phyloP scores from a whole-genome alignment of 2,888 invertebrate genomes.

The Cerastis leucographa region DNA sequence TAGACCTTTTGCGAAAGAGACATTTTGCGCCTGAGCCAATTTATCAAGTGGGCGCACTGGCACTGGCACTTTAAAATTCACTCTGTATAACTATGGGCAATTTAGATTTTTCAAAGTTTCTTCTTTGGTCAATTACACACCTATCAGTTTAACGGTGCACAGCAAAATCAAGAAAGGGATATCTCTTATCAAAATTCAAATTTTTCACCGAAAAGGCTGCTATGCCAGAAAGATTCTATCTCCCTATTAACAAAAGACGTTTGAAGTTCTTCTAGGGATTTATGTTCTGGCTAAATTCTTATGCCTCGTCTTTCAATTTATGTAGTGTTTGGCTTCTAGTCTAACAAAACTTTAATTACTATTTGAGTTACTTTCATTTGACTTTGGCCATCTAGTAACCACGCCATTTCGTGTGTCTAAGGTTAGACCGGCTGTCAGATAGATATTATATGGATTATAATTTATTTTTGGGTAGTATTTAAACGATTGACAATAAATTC shows the following conservation, averaged over 20 bases:
- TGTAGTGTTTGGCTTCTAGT: background rate
- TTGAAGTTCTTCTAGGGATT: background rate
- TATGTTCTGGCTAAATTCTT: background rate
- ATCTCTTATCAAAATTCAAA: background rate
- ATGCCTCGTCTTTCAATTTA: background rate
- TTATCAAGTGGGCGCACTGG: no score
- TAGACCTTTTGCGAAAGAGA: no score
- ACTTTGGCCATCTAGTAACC: background rate
- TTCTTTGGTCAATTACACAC: background rate
- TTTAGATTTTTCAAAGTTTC: no score
- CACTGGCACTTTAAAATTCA: no score
- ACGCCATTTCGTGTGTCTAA: background rate
- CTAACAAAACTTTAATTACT: slow-evolving; percentile 3
- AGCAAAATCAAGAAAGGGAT: background rate
- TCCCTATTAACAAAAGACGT: background rate
- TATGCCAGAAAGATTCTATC: background rate
- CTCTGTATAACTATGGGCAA: no score
- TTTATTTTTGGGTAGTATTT: no score
- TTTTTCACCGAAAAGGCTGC: background rate
- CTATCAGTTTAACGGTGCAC: background rate
- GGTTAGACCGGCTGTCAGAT: background rate
- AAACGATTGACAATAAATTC: no score
- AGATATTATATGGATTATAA: no score
- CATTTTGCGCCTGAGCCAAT: no score
- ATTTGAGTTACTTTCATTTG: background rate